phyloP scores from a whole-genome alignment of 2,113 vertebrate species.

The Mus pahari region DNA sequence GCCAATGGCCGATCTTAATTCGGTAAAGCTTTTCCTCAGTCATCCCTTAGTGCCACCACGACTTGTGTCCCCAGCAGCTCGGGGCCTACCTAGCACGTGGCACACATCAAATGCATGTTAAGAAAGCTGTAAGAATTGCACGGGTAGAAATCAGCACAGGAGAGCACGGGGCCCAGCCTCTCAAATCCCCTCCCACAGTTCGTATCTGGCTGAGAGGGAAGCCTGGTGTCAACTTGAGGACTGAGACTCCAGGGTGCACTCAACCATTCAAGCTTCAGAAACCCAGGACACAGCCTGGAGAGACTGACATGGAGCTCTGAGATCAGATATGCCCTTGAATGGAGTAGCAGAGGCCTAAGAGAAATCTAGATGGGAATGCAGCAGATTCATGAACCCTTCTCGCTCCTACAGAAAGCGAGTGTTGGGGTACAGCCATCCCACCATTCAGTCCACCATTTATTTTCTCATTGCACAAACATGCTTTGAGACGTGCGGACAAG shows the following conservation, averaged over 20 bases:
- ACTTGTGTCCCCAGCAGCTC: constrained; percentile 14
- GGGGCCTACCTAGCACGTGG: constrained; percentile 21
- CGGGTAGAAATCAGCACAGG: neutral
- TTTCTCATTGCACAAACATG: neutral
- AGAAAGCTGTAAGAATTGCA: constrained; percentile 22
- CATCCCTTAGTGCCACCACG: neutral
- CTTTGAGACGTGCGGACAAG: neutral
- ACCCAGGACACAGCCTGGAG: neutral
- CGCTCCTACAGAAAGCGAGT: neutral
- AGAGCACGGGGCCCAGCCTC: neutral
- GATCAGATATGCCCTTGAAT: neutral
- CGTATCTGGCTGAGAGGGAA: neutral
- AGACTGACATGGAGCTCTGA: neutral
- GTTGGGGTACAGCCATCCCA: neutral
- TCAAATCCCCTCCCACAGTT: neutral
- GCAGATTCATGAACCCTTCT: constrained; percentile 14
- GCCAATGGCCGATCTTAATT: constrained; percentile 46
- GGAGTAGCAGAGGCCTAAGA: neutral
- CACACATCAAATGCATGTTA: constrained; percentile 36
- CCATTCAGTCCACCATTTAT: constrained; percentile 3
- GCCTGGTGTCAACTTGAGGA: neutral
- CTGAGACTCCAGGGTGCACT: neutral
- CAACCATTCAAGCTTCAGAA: neutral
- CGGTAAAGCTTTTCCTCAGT: constrained; percentile 33
- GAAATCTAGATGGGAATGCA: neutral